phyloP scores from a whole-genome alignment of 2,888 invertebrate species.

The Latrodectus elegans region DNA sequence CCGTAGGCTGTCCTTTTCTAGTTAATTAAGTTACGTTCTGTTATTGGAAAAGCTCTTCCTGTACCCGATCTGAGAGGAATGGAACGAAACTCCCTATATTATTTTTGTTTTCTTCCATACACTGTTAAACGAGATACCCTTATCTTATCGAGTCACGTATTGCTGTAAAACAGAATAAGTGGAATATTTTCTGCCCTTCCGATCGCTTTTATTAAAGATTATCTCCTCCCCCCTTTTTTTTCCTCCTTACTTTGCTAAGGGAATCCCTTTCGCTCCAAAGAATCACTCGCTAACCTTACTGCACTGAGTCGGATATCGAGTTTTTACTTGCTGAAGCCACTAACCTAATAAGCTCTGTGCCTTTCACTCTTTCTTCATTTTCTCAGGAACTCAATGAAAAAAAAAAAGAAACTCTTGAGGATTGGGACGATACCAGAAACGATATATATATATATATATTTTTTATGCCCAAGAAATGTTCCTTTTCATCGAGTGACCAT shows the following conservation, averaged over 20 bases:
- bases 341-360: constrained; percentile 27
- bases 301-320: constrained; percentile 10
- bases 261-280: background rate
- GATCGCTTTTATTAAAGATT: constrained; percentile 3
- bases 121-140: too few species aligned
- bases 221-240: too few species aligned
- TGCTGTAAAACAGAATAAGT: background rate
- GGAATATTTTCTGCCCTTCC: background rate
- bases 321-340: constrained; percentile 5
- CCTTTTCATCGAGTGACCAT: too few species aligned
- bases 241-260: background rate
- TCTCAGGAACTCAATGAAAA: background rate
- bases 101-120: too few species aligned
- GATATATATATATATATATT: too few species aligned
- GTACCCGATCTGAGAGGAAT: too few species aligned
- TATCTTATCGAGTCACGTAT: background rate
- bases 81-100: too few species aligned
- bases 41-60: too few species aligned
- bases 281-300: constrained; percentile 4
- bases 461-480: background rate
- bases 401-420: too few species aligned
- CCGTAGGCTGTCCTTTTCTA: too few species aligned
- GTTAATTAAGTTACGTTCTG: too few species aligned
- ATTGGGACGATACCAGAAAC: background rate
- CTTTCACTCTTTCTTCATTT: background rate